Evolutionary conservation across 2,888 invertebrate species (phyloP).

Genomic region (Philereme vetulata): DNA sequence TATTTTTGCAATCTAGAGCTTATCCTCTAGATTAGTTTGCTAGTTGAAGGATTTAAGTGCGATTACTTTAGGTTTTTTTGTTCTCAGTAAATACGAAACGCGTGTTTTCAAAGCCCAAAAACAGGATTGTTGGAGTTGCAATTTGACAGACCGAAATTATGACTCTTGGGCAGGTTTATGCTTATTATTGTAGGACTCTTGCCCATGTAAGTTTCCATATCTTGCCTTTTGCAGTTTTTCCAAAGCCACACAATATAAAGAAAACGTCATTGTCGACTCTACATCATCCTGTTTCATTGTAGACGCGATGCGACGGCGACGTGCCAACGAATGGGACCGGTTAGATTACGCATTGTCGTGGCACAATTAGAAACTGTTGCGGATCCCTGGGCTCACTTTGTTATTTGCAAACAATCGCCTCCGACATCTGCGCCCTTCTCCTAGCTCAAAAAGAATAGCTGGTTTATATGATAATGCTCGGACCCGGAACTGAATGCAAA

Average conservation of each 20-base stretch:
- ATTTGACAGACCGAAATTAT: no score
- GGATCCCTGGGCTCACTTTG: constrained; percentile 70
- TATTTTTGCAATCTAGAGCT: not conserved
- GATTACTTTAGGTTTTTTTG: no score
- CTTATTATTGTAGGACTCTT: no score
- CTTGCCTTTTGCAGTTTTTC: not conserved
- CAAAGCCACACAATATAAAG: constrained; percentile 1
- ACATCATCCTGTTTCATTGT: constrained; percentile 42
- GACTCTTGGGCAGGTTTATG: no score
- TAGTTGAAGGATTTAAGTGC: no score
- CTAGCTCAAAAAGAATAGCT: constrained; percentile 8
- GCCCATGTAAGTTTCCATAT: no score
- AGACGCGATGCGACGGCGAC: constrained; percentile 53
- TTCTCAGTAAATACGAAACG: no score
- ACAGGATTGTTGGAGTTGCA: no score
- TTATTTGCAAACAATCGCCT: constrained; percentile 78
- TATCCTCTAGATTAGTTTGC: no score
- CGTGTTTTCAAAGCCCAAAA: no score
- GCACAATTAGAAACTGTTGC: constrained; percentile 81
- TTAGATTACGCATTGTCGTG: constrained; percentile 81
- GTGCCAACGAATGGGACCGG: constrained; percentile 75
- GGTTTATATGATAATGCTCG: not conserved
- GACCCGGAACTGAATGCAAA: not conserved
- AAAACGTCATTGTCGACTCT: constrained; percentile 38
- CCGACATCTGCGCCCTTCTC: constrained; percentile 71